phyloP scores from a whole-genome alignment of 2,113 vertebrate genomes.

The Clarias macrocephalus region DNA sequence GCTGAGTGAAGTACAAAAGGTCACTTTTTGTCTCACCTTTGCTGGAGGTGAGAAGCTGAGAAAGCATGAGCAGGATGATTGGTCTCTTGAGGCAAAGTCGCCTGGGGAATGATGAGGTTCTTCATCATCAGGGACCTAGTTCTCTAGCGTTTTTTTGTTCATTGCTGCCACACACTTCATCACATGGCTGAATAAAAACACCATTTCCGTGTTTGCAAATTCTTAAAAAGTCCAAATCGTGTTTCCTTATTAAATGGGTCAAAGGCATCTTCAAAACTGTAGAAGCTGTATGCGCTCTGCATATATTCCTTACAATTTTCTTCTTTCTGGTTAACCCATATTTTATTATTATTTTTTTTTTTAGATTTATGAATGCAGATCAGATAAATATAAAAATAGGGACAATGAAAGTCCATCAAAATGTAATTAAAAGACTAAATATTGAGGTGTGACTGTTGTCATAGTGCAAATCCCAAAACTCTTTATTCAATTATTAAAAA shows the following conservation, averaged over 20 bases:
- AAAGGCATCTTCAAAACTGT: constrained; percentile 30
- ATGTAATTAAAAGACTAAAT: constrained; percentile 5
- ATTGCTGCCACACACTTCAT: constrained; percentile 35
- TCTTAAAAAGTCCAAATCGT: constrained; percentile 22
- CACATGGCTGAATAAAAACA: constrained; percentile 9
- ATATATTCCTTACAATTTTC: neutral
- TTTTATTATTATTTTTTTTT: neutral
- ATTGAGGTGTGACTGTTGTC: neutral
- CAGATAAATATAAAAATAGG: neutral
- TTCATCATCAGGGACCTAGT: constrained; percentile 67
- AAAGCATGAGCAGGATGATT: constrained; percentile 61
- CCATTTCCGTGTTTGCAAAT: constrained; percentile 51
- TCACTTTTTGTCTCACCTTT: constrained; percentile 52
- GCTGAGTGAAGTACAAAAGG: constrained; percentile 11
- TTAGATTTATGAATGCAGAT: neutral
- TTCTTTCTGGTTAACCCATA: neutral
- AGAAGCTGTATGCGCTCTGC: neutral
- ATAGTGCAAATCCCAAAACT: neutral
- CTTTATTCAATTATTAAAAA: neutral
- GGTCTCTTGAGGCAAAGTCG: constrained; percentile 61
- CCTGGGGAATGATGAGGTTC: constrained; percentile 59
- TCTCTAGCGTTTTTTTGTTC: constrained; percentile 52
- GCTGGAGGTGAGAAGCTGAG: constrained; percentile 44
- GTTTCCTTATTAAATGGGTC: constrained; percentile 40
- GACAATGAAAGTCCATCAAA: neutral